Percentiles rank a stretch among this genome's conserved stretches.
phyloP scores from a whole-genome alignment of 1,140 invertebrate species.

The Sesamia nonagrioides region DNA sequence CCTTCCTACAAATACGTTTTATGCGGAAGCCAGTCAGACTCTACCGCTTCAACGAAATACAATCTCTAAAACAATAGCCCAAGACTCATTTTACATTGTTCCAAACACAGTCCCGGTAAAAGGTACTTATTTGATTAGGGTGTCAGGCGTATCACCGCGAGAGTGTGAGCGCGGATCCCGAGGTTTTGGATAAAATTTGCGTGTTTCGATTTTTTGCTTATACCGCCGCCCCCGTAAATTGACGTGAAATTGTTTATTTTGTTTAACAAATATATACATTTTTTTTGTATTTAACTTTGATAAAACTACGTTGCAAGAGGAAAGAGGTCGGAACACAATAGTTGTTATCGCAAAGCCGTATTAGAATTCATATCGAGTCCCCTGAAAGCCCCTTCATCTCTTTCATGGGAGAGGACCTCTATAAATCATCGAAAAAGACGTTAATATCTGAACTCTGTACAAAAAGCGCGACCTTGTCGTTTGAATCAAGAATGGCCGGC shows the following conservation, averaged over 20 bases:
- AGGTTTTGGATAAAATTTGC: slow-evolving; percentile 86
- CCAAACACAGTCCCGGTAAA: slow-evolving; percentile 73
- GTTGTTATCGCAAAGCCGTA: slow-evolving; percentile 64
- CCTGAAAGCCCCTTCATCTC: slow-evolving; percentile 66
- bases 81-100: slow-evolving; percentile 58
- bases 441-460: slow-evolving; percentile 71
- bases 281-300: slow-evolving; percentile 16
- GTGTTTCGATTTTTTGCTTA: slow-evolving; percentile 82
- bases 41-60: slow-evolving; percentile 54
- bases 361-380: slow-evolving; percentile 75
- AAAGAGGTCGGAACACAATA: slow-evolving; percentile 51
- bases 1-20: slow-evolving; percentile 88
- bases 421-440: slow-evolving; percentile 77
- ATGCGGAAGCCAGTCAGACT: slow-evolving; percentile 85
- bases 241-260: slow-evolving; percentile 68
- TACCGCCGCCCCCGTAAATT: slow-evolving; percentile 63
- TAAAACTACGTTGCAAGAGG: slow-evolving; percentile 21
- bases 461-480: slow-evolving; percentile 62
- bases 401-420: slow-evolving; percentile 71
- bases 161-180: slow-evolving; percentile 78
- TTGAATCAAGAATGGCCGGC: slow-evolving; percentile 28
- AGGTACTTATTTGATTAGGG: slow-evolving; percentile 88
- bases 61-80: slow-evolving; percentile 61
- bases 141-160: slow-evolving; percentile 86
- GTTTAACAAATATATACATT: slow-evolving; percentile 39